Evolutionary conservation across 2,888 invertebrate genomes (phyloP), one percentile per base, ranked within the genome.

Genomic region (Caenorhabditis sp.): DNA sequence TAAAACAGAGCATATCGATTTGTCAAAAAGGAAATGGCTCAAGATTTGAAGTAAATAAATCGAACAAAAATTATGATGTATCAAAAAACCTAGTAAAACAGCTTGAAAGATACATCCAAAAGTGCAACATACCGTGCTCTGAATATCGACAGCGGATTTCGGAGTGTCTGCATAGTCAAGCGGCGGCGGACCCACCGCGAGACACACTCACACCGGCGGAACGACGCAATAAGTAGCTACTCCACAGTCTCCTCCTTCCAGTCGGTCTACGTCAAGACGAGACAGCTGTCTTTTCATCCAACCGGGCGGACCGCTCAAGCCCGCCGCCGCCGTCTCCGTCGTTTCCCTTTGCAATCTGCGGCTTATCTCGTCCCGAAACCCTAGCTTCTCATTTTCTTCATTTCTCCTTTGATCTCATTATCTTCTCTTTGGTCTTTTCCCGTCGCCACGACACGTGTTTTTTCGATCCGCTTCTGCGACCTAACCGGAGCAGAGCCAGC

Each of bases 331-430:
- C n/a, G n/a, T n/a, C n/a, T n/a, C n/a, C n/a, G n/a, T n/a, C 66
- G 32, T 58, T 59, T 43, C 35, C 35, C 52, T 58, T 66, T 26
- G 58, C 68, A 68, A 52, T 59, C 70, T 70, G 70, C 70, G 70
- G 70, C 70, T 70, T 59, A 52, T 70, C 59, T 26, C 37, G 26
- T 41, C 26, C 7, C 56, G 13, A 2, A 35, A 27, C 35, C 17
- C 52, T 53, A 59, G 17, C 59, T 58, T 59, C 37, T 68, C 65
- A 46, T 66, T n/a, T n/a, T n/a, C 65, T 22, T 53, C 66, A 59
- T 70, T 59, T 59, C 59, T 70, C 70, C 35, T 70, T 70, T 70
- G 70, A 70, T 70, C 70, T 70, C 70, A 70, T 70, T 70, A 70
- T 70, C 70, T 70, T 70, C 59, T 35, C 59, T 59, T 70, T 70